phyloP scores from a whole-genome alignment of 2,888 invertebrate genomes.

The Sminthurinus aureus region DNA sequence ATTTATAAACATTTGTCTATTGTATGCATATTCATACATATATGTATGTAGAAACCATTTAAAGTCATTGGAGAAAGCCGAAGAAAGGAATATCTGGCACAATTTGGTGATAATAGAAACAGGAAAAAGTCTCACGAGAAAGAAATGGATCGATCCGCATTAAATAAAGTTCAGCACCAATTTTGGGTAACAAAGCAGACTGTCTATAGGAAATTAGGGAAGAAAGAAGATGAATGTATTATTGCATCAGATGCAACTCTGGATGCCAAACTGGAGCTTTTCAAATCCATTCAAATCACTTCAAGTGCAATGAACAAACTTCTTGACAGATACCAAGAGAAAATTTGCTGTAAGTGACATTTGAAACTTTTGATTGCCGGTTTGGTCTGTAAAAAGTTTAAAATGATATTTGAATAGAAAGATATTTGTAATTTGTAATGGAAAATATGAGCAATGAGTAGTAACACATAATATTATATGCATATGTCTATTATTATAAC shows the following conservation, averaged over 20 bases:
- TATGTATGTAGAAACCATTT: not conserved
- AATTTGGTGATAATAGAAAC: no score
- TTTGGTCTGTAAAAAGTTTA: not conserved
- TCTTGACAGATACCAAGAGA: conserved; percentile 92
- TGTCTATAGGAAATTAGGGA: conserved; percentile 88
- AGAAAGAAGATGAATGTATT: conserved; percentile 97
- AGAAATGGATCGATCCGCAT: conserved; percentile 62
- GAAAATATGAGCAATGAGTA: not conserved
- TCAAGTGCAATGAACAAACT: conserved; percentile 86
- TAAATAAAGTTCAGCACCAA: conserved; percentile 85
- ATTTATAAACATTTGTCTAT: not conserved
- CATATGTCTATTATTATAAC: no score
- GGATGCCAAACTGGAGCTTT: conserved; percentile 94
- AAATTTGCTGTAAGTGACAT: conserved; percentile 75
- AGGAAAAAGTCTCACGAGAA: not conserved
- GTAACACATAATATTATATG: not conserved
- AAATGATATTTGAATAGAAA: not conserved
- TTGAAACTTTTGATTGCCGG: conserved; percentile 16
- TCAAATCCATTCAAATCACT: conserved; percentile 90
- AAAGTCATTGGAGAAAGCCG: no score
- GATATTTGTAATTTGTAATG: not conserved
- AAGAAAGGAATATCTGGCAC: no score
- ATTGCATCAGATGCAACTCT: conserved; percentile 95
- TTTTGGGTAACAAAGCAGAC: conserved; percentile 99
- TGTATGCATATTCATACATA: no score